Conservation (phyloP, 2,888 invertebrate genomes). For the Dryadula phaetusa region DNA sequence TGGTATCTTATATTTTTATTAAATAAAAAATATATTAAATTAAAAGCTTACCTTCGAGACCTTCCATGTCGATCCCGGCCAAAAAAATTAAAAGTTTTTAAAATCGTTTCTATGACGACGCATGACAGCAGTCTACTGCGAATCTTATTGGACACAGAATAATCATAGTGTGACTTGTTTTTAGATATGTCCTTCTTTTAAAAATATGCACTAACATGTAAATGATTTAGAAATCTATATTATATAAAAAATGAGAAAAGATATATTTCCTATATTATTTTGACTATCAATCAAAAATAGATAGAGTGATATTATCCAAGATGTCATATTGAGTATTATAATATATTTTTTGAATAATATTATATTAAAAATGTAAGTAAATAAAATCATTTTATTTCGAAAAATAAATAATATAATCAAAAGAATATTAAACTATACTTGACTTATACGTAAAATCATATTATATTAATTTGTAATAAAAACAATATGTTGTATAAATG, state of each 20-base stretch:
- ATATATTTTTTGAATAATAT: too few relatives aligned
- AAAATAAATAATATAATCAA: too few relatives aligned
- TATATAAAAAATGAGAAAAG: too few relatives aligned
- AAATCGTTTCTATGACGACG: slow-evolving; percentile 84
- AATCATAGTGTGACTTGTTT: slow-evolving; percentile 25
- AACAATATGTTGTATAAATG: too few relatives aligned
- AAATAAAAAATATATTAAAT: slow-evolving; percentile 43
- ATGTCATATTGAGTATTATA: not conserved
- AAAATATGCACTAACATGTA: slow-evolving; percentile 3
- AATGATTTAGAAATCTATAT: not conserved
- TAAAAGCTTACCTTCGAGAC: slow-evolving; percentile 71
- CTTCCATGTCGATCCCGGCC: slow-evolving; percentile 79
- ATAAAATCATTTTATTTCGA: too few relatives aligned
- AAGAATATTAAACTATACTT: too few relatives aligned
- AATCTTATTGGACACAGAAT: slow-evolving; percentile 59
- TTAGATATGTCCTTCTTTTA: not conserved
- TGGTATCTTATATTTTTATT: slow-evolving; percentile 32
- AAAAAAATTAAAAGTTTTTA: slow-evolving; percentile 74
- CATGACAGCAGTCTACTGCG: slow-evolving; percentile 74
- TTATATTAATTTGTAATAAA: too few relatives aligned
- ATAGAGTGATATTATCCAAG: not conserved
- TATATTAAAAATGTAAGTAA: too few relatives aligned
- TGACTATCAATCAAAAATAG: too few relatives aligned
- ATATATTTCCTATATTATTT: not conserved
- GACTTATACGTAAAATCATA: too few relatives aligned